phyloP scores from a whole-genome alignment of 2,797 vertebrate species.

The Tenualosa ilisha region DNA sequence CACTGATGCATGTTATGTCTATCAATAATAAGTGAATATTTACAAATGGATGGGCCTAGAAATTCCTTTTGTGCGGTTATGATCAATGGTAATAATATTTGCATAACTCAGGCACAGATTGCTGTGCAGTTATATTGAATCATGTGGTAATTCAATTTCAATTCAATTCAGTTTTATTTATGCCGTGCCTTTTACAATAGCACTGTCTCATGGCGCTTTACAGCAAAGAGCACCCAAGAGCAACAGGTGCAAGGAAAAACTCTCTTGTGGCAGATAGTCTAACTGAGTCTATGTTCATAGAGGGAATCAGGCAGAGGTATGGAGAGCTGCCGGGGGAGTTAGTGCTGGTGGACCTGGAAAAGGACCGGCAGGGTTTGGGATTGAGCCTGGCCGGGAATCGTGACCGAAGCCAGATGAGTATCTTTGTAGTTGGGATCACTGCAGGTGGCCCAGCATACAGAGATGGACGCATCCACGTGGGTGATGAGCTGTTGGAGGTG shows the following conservation, averaged over 20 bases:
- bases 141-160: neutral
- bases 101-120: neutral
- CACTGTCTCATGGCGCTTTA: too few species aligned
- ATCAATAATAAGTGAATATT: too few species aligned
- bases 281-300: conserved; percentile 61
- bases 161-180: too few species aligned
- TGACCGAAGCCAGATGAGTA: conserved; percentile 89
- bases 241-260: too few species aligned
- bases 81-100: neutral
- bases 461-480: conserved; percentile 83
- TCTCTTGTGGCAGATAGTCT: too few species aligned
- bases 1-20: too few species aligned
- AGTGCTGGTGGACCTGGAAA: conserved; percentile 91
- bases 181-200: too few species aligned
- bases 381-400: conserved; percentile 95
- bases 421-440: conserved; percentile 92
- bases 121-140: neutral
- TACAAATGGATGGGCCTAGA: neutral
- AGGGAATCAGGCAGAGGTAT: conserved; percentile 91
- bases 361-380: conserved; percentile 88
- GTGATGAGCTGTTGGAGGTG: conserved; percentile 93
- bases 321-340: conserved; percentile 88
- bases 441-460: conserved; percentile 82
- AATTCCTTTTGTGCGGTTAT: neutral
- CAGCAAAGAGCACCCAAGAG: too few species aligned